Conservation (phyloP, 2,113 vertebrate species). For the Oreochromis spilurus region DNA sequence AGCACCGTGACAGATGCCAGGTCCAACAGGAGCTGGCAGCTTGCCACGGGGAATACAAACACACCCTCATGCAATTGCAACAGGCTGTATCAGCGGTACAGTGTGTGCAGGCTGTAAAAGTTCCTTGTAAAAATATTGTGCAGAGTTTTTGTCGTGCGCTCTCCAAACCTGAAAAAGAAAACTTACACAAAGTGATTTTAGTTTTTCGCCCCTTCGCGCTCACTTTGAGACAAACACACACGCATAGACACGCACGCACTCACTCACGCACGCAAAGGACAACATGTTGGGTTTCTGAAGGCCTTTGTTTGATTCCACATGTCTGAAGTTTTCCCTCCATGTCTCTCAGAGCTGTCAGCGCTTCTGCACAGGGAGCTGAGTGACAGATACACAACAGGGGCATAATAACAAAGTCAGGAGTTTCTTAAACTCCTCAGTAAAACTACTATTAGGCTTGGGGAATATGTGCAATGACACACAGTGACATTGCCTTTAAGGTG, state of each 20-base stretch:
- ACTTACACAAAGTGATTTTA: not conserved
- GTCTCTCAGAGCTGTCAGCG: slow-evolving; percentile 38
- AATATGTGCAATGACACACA: not conserved
- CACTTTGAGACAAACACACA: not conserved
- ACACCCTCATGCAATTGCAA: not conserved
- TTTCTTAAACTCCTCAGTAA: slow-evolving; percentile 45
- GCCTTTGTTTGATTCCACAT: slow-evolving; percentile 9
- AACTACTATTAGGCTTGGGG: slow-evolving; percentile 30
- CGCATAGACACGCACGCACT: not conserved
- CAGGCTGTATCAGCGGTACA: not conserved
- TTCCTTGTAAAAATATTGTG: not conserved
- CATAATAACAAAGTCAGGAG: slow-evolving; percentile 28
- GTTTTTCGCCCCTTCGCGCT: not conserved
- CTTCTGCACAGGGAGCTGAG: slow-evolving; percentile 37
- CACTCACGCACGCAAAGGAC: not conserved
- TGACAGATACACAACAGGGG: slow-evolving; percentile 53
- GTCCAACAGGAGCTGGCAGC: slow-evolving; percentile 49
- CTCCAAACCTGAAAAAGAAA: not conserved
- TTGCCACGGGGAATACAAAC: slow-evolving; percentile 17
- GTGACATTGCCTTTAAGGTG: slow-evolving; percentile 45
- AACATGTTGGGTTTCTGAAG: slow-evolving; percentile 38
- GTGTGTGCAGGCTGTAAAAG: not conserved
- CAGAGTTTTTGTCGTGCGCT: not conserved
- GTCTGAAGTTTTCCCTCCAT: slow-evolving; percentile 33
- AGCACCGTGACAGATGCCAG: slow-evolving; percentile 45